Percentiles rank a stretch among this genome's conserved stretches.
Evolutionary conservation across 2,797 vertebrate genomes (phyloP).

Genomic region (Pteronotus mesoamericanus): DNA sequence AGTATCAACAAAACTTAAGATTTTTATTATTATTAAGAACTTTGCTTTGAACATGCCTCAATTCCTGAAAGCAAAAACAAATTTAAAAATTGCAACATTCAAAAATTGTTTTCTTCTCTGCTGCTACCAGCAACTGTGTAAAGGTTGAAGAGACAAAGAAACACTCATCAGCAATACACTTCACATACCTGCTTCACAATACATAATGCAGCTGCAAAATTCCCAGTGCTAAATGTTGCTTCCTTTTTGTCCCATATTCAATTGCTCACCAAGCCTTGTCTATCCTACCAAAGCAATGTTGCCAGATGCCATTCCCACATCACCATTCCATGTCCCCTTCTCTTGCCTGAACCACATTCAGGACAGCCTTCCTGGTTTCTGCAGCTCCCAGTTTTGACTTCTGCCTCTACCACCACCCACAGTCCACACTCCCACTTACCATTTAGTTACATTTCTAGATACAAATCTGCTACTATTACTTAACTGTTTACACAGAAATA

Average conservation of each 20-base stretch:
- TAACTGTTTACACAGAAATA: neutral
- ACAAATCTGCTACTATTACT: neutral
- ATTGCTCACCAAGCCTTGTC: neutral
- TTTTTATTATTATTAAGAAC: neutral
- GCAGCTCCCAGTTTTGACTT: neutral
- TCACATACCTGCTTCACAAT: neutral
- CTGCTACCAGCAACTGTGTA: neutral
- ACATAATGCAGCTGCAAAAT: neutral
- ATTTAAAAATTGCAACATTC: neutral
- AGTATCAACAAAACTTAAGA: neutral
- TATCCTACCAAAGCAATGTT: neutral
- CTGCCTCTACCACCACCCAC: neutral
- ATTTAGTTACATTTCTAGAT: neutral
- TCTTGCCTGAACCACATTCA: neutral
- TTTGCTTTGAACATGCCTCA: neutral
- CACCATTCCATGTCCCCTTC: neutral
- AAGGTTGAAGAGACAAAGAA: neutral
- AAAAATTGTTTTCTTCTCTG: neutral
- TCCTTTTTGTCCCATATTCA: neutral
- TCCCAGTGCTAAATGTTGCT: neutral
- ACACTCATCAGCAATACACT: neutral
- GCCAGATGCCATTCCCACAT: neutral
- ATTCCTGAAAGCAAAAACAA: neutral
- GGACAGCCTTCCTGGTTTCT: neutral
- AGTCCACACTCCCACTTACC: neutral